A percentile compares a stretch with the other conserved stretches of the same genome.
Conservation (phyloP, 2,888 invertebrate genomes). For the Frankliniella intonsa region DNA sequence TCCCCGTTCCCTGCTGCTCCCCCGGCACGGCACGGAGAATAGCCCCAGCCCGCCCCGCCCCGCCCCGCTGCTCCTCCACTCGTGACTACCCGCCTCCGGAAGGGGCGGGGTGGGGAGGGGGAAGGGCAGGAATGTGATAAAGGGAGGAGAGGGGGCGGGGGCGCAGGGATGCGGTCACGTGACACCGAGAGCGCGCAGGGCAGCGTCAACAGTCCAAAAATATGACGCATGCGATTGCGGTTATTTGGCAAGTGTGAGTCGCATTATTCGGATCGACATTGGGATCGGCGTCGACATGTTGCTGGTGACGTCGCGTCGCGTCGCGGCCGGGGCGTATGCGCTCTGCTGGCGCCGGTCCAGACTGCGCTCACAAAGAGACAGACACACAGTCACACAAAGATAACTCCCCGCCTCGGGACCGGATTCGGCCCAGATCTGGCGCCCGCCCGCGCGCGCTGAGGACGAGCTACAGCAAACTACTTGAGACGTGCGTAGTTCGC, state of each 20-base stretch:
- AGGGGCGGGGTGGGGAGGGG: too few relatives aligned
- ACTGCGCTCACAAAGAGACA: too few relatives aligned
- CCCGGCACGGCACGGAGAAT: background rate
- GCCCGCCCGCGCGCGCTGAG: background rate
- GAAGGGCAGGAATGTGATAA: conserved; percentile 5
- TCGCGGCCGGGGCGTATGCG: too few relatives aligned
- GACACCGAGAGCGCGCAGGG: too few relatives aligned
- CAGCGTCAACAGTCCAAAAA: background rate
- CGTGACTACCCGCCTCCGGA: background rate
- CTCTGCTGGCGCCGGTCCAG: too few relatives aligned
- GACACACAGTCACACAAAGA: too few relatives aligned
- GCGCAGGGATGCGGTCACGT: too few relatives aligned
- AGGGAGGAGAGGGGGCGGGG: background rate
- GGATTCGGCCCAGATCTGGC: background rate
- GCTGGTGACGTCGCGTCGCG: too few relatives aligned
- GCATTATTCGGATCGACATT: too few relatives aligned
- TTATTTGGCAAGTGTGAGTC: background rate
- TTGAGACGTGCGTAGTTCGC: too few relatives aligned
- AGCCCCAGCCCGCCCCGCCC: background rate
- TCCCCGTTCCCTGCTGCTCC: background rate
- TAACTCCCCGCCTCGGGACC: background rate
- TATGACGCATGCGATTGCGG: background rate
- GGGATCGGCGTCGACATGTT: too few relatives aligned
- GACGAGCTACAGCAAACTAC: too few relatives aligned
- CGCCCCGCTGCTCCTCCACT: background rate